Evolutionary conservation across 2,888 invertebrate species (phyloP).

Genomic region (Pandemis heparana): DNA sequence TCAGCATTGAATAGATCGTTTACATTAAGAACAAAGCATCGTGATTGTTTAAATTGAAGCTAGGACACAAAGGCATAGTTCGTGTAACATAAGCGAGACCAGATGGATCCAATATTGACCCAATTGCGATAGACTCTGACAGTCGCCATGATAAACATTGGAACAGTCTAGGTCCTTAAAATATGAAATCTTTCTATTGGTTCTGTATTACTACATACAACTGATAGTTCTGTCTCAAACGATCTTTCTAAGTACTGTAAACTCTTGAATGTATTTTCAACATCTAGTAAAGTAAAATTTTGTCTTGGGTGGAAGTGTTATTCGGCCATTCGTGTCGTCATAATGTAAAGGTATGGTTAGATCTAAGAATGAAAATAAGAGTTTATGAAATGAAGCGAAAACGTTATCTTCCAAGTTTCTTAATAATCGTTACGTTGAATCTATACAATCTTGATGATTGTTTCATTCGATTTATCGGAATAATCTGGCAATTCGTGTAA

Average conservation of each 20-base stretch:
- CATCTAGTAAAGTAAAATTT: not conserved
- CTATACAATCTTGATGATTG: not conserved
- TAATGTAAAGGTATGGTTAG: not conserved
- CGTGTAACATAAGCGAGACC: no score
- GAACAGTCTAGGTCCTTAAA: no score
- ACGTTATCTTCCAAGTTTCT: slow-evolving; percentile 6
- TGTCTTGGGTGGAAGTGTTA: not conserved
- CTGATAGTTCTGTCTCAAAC: not conserved
- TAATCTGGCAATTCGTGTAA: slow-evolving; percentile 16
- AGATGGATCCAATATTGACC: no score
- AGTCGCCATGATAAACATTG: no score
- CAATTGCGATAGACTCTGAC: no score
- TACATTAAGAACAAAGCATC: not conserved
- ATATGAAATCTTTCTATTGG: no score
- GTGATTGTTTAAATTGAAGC: not conserved
- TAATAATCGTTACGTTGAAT: not conserved
- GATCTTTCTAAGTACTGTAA: not conserved
- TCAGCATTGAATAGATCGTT: not conserved
- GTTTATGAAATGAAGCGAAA: not conserved
- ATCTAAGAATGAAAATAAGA: not conserved
- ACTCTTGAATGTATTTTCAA: not conserved
- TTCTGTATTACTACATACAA: no score
- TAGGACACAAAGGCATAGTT: no score
- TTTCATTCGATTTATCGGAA: slow-evolving; percentile 9
- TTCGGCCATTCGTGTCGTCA: not conserved